Evolutionary conservation across 2,113 vertebrate species (phyloP), one percentile per base, ranked within the genome.

Genomic region (Forbesichthys papilliferus): DNA sequence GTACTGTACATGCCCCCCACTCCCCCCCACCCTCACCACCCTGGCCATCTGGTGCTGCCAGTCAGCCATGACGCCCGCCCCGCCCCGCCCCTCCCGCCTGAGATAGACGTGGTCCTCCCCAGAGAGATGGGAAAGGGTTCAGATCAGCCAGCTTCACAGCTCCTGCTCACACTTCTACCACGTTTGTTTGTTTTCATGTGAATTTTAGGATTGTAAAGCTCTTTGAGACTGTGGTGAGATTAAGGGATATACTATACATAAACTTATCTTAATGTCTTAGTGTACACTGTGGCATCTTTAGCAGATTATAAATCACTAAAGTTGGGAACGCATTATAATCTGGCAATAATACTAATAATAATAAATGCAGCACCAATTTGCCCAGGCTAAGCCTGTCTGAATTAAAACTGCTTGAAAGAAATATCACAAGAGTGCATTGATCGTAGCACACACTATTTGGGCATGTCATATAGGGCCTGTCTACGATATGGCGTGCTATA

Each of bases 31-130:
- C 27, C 27, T 27, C 27, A 27, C 27, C 27, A 27, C 27, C 27
- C 86, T 47, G 57, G 76, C 90, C 92, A 93, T 93, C 91, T 92
- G 92, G 71, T 79, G 69, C 78, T 90, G 91, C 89, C 90, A 91
- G 81, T 91, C 91, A 87, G 69, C 78, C 88, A 52, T 77, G 73
- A 55, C 66, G 48, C 64, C 72, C 63, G 33, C 59, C 73, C 49
- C 27, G 69, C 64, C 20, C 61, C 74, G 27, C 47, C 72, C 63
- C 52, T 42, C 66, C 61, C 33, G 77, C 67, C 60, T 76, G 68
- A 52, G 68, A 79, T 20, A 20, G 66, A 79, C 65, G 58, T 8
- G 49, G 68, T 63, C 72, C 69, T 82, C 78, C 63, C 5, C 63
- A 34, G 77, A 78, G 71, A 14, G 12, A 52, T 52, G 12, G 12